These are phyloP conservation scores for Cosmia pyralina DNA, from an alignment of 2,888 invertebrate species.

Conservation along the genomic window DNA sequence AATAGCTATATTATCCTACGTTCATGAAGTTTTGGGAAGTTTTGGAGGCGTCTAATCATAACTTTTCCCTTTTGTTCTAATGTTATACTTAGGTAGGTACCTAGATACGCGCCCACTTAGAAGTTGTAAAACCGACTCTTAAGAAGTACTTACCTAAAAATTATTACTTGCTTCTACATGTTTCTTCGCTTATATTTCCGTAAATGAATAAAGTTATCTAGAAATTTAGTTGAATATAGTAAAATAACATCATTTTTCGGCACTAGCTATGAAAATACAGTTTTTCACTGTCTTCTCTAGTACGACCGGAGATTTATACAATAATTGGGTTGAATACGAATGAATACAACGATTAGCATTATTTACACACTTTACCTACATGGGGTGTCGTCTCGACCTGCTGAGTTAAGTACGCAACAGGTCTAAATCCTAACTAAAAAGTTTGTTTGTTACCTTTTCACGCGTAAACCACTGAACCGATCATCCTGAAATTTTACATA, in stretches of 20 bases:
- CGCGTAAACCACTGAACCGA: too few species aligned
- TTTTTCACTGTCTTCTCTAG: too few species aligned
- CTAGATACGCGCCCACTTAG: background rate
- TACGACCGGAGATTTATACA: too few species aligned
- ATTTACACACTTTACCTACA: too few species aligned
- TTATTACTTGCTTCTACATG: constrained; percentile 34
- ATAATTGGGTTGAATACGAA: background rate
- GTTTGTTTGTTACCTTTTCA: too few species aligned
- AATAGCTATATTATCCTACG: constrained; percentile 43
- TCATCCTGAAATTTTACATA: too few species aligned
- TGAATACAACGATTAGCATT: too few species aligned
- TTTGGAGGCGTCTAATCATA: constrained; percentile 41
- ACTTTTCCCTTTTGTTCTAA: constrained; percentile 54
- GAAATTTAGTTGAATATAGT: background rate
- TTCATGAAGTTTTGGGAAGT: constrained; percentile 47
- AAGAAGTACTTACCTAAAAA: constrained; percentile 26
- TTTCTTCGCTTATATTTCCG: constrained; percentile 24
- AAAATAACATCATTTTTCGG: background rate
- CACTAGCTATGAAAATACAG: too few species aligned
- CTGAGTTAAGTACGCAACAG: too few species aligned
- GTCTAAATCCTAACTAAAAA: too few species aligned
- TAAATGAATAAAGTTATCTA: constrained; percentile 20
- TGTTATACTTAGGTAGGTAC: constrained; percentile 23
- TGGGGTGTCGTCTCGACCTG: too few species aligned
- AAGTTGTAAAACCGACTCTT: constrained; percentile 23